phyloP scores from a whole-genome alignment of 2,888 invertebrate genomes.

The Epistrophe grossulariae region DNA sequence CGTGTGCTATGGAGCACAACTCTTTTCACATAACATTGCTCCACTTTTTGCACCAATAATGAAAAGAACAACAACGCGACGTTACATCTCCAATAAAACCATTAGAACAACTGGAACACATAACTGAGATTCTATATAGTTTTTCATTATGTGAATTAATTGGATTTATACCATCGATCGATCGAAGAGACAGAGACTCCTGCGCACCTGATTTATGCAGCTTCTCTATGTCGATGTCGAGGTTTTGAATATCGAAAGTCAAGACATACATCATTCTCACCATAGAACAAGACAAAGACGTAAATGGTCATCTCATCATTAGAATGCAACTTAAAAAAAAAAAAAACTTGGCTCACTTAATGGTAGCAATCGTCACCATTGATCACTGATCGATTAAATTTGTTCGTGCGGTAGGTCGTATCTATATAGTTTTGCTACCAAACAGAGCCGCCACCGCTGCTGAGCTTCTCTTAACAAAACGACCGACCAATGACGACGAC shows the following conservation, averaged over 20 bases:
- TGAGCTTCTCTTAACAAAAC: slow-evolving; percentile 42
- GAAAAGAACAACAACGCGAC: slow-evolving; percentile 3
- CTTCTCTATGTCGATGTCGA: slow-evolving; percentile 31
- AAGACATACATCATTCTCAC: slow-evolving; percentile 63
- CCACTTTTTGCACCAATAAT: slow-evolving; percentile 52
- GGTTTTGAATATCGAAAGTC: slow-evolving; percentile 75
- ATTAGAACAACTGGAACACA: slow-evolving; percentile 68
- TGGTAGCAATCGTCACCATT: slow-evolving; percentile 66
- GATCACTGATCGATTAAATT: slow-evolving; percentile 65
- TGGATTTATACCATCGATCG: slow-evolving; percentile 28
- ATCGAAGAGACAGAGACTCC: slow-evolving; percentile 48
- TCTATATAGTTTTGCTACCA: slow-evolving; percentile 16
- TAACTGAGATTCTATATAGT: slow-evolving; percentile 35
- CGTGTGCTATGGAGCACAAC: not conserved
- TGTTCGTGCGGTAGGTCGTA: slow-evolving; percentile 54
- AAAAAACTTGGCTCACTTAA: slow-evolving; percentile 34
- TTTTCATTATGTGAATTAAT: slow-evolving; percentile 51
- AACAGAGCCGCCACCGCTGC: not conserved
- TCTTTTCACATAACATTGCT: slow-evolving; percentile 47
- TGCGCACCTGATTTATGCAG: slow-evolving; percentile 58
- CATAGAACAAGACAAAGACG: slow-evolving; percentile 52
- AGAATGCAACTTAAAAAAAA: slow-evolving; percentile 41
- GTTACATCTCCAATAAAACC: slow-evolving; percentile 58
- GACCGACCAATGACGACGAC: slow-evolving; percentile 45
- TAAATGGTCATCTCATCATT: slow-evolving; percentile 74